phyloP scores from a whole-genome alignment of 2,797 vertebrate genomes.

The Simalia tracyae region DNA sequence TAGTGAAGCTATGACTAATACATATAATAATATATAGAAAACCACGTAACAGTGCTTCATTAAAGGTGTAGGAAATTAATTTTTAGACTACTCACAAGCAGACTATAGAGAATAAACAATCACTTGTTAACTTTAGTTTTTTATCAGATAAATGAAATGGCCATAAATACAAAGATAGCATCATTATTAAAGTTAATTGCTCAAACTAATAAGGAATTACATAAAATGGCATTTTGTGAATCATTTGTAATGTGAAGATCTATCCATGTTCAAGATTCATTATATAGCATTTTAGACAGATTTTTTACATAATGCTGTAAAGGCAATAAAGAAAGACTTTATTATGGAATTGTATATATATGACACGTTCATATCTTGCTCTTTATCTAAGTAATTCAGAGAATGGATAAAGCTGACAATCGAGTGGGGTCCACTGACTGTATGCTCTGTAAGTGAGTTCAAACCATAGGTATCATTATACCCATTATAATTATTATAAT shows the following conservation, averaged over 20 bases:
- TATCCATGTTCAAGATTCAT: neutral
- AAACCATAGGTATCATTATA: neutral
- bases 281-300: slow-evolving; percentile 17
- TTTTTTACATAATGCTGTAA: neutral
- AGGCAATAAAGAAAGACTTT: neutral
- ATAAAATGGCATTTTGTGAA: neutral
- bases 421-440: neutral
- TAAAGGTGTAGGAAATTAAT: slow-evolving; percentile 64
- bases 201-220: neutral
- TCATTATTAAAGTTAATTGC: neutral
- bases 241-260: neutral
- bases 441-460: neutral
- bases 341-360: neutral
- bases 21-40: slow-evolving; percentile 42
- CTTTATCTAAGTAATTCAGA: neutral
- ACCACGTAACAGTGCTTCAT: slow-evolving; percentile 47
- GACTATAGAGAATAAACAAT: slow-evolving; percentile 20
- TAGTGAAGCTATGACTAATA: slow-evolving; percentile 63
- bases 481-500: no score
- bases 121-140: slow-evolving; percentile 31
- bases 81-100: slow-evolving; percentile 41
- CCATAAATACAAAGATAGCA: neutral
- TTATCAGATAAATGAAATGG: slow-evolving; percentile 19
- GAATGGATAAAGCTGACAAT: neutral
- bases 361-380: neutral